Percentiles rank a stretch among this genome's conserved stretches.
Conservation (phyloP, 2,888 invertebrate genomes). For the Lypha dubia region DNA sequence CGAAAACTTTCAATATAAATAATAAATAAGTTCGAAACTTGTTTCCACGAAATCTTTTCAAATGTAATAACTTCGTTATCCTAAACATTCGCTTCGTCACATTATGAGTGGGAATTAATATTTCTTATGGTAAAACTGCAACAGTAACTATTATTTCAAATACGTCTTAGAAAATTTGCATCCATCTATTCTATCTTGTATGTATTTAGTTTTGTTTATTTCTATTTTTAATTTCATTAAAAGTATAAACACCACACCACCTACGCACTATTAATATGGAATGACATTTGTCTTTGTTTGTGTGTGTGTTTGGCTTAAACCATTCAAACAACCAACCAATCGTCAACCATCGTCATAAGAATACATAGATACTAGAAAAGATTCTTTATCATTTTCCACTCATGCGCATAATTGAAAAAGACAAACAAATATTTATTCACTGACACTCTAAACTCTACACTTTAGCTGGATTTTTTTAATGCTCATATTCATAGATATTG, state of each 20-base stretch:
- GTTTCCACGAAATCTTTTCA: not conserved
- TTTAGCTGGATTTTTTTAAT: slow-evolving; percentile 7
- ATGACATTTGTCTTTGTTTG: slow-evolving; percentile 2
- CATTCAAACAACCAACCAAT: slow-evolving; percentile 11
- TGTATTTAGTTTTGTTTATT: slow-evolving; percentile 7
- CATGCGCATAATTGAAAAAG: slow-evolving; percentile 66
- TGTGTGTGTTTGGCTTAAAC: slow-evolving; percentile 7
- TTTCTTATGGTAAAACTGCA: not conserved
- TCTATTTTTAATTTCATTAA: slow-evolving; percentile 4
- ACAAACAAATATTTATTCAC: slow-evolving; percentile 58
- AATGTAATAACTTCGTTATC: not conserved
- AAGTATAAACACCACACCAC: slow-evolving; percentile 43
- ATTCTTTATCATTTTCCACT: slow-evolving; percentile 60
- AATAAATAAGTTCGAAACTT: no score
- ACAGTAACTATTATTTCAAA: not conserved
- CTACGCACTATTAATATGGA: slow-evolving; percentile 50
- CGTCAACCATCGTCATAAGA: slow-evolving; percentile 30
- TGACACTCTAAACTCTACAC: slow-evolving; percentile 30
- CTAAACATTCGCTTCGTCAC: not conserved
- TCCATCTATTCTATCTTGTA: not conserved
- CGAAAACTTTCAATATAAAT: not conserved
- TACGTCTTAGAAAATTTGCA: not conserved
- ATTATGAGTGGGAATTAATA: not conserved
- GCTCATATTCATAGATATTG: slow-evolving; percentile 36
- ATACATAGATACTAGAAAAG: slow-evolving; percentile 19